Base-by-base conservation (phyloP, 2,888 invertebrate species). In the Agrochola lychnidis region DNA sequence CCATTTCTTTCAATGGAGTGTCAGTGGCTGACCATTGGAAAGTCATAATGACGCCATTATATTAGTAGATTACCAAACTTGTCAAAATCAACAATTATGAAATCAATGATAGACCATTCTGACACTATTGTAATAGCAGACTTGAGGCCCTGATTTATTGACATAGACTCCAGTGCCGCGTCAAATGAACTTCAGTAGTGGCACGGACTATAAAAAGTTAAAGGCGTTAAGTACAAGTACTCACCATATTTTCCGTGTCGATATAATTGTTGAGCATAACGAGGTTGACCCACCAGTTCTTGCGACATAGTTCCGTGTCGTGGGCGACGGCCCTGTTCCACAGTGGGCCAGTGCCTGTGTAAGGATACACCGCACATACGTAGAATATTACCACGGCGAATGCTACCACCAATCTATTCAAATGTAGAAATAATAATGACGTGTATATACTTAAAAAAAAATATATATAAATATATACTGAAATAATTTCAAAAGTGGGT, bases 211-310 rank as follows among this genome's bases (percentile, higher is more conserved):
- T 36, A 36, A 36, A 36, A 45, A 64, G 10, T 12, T 14, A 30
- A 10, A 67, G 7, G 48, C 7, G 22, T 16, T 9, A n/a, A 16
- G 4, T 40, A 63, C 6, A 42, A 16, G 22, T 72, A 93, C 97
- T 96, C 91, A 97, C 97, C 90, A 97, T 97, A 88, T 97, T 95
- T 69, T 97, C 95, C 2, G 94, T 94, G 83, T 97, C 96, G 7
- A 97, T 91, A 82, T 97, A 97, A 89, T 97, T 98, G 89, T 93
- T 97, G 53, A 97, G 89, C 95, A 97, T 97, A 1, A 97, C 92
- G 0, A 97, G 88, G 88, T 97, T 97, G 1, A 97, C 91, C 97
- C 97, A 97, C 97, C 97, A 97, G 89, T 97, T 97, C 74, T 96
- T 93, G 57, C 95, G 93, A 85, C 98, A 98, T 40, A 95, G 94